These are phyloP conservation scores for Leptopilina boulardi DNA, from an alignment of 1,140 invertebrate genomes.

Conservation along the genomic window DNA sequence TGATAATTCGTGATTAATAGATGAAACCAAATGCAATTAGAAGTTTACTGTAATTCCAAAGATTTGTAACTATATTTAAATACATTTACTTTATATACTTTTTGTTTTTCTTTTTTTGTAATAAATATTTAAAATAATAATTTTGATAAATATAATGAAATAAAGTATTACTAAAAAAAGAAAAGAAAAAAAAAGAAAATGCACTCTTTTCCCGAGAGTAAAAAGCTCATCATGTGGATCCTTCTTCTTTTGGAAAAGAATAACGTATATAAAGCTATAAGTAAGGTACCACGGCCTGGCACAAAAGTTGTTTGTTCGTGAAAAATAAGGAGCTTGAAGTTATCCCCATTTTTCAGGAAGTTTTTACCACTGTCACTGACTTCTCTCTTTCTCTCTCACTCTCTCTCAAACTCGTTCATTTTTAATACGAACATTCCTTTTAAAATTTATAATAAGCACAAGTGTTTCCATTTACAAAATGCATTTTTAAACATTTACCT, in stretches of 20 bases:
- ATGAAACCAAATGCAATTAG: not conserved
- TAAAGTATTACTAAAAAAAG: not conserved
- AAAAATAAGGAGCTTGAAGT: conserved; percentile 35
- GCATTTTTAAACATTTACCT: conserved; percentile 3
- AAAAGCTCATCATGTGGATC: conserved; percentile 16
- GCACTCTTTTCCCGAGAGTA: not conserved
- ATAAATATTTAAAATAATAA: not conserved
- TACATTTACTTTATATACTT: not conserved
- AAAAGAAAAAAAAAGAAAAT: too few relatives aligned
- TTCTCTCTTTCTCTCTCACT: conserved; percentile 32
- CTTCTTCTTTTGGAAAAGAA: not conserved
- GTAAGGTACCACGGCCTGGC: conserved; percentile 35
- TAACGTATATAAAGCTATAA: conserved; percentile 13
- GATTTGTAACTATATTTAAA: not conserved
- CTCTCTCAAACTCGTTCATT: not conserved
- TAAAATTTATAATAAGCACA: conserved; percentile 49
- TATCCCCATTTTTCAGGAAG: conserved; percentile 57
- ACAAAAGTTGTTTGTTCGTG: conserved; percentile 49
- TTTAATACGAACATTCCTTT: conserved; percentile 38
- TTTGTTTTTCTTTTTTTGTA: too few relatives aligned
- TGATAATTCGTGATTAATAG: conserved; percentile 7
- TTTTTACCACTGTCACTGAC: conserved; percentile 49
- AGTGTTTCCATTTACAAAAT: conserved; percentile 24
- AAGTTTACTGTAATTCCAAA: not conserved
- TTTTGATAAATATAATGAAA: not conserved